Percentiles rank a stretch among this genome's conserved stretches.
These are phyloP conservation scores for Asobara japonica DNA, from an alignment of 1,140 invertebrate species.

Conservation along the genomic window DNA sequence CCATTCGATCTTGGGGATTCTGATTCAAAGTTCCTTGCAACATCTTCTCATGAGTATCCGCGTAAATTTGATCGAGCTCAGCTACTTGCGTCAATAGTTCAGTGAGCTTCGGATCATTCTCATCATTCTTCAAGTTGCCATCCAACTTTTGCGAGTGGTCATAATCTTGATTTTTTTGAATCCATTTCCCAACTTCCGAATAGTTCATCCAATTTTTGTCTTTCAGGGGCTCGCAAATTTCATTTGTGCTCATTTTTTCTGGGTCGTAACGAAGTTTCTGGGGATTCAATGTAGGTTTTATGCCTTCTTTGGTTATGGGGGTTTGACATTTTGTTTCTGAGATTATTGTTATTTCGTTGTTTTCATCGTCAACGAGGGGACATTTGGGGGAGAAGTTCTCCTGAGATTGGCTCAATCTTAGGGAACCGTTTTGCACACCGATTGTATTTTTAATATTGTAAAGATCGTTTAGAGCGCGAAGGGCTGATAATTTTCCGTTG, in stretches of 20 bases:
- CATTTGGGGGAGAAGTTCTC: neutral
- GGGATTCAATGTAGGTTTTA: constrained; percentile 11
- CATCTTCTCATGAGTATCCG: constrained; percentile 70
- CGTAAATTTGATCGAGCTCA: constrained; percentile 81
- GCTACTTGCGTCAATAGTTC: constrained; percentile 77
- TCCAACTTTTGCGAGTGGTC: constrained; percentile 43
- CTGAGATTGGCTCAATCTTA: constrained; percentile 12
- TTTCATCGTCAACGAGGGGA: constrained; percentile 25
- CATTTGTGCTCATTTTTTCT: constrained; percentile 15
- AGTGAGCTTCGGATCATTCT: constrained; percentile 69
- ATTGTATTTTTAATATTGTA: constrained; percentile 45
- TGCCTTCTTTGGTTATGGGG: constrained; percentile 22
- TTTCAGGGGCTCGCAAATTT: constrained; percentile 30
- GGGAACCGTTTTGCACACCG: constrained; percentile 13
- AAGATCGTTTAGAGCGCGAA: constrained; percentile 53
- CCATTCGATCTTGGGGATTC: constrained; percentile 54
- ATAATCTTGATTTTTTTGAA: constrained; percentile 54
- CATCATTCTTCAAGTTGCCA: constrained; percentile 43
- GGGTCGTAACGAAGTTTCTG: constrained; percentile 12
- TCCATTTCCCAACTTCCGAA: constrained; percentile 56
- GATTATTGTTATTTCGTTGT: constrained; percentile 40
- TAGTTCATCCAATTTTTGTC: constrained; percentile 59
- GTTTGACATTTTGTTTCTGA: constrained; percentile 10
- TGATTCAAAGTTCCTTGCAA: constrained; percentile 39
- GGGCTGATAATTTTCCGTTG: constrained; percentile 50